Evolutionary conservation across 2,113 vertebrate genomes (phyloP).

Genomic region (Ifrita kowaldi): DNA sequence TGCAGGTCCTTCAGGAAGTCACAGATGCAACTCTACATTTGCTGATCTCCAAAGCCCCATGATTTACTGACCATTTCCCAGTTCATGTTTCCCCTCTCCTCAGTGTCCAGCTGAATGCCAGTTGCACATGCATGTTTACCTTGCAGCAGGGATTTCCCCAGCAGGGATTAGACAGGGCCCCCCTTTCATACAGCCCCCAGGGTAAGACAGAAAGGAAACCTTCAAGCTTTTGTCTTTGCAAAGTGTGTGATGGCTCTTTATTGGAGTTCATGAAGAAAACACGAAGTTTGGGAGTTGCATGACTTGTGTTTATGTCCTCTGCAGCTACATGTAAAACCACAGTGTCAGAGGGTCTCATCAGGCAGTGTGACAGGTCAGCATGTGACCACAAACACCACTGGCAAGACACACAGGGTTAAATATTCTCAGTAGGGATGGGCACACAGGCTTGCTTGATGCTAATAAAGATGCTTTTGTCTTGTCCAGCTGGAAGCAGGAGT

Average conservation of each 20-base stretch:
- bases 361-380: neutral
- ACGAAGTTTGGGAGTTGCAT: neutral
- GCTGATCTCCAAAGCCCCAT: neutral
- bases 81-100: neutral
- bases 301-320: neutral
- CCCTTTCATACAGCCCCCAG: neutral
- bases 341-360: neutral
- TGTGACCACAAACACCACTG: conserved; percentile 14
- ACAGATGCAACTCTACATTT: neutral
- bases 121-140: neutral
- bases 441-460: neutral
- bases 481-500: conserved; percentile 4
- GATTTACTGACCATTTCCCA: neutral
- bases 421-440: neutral
- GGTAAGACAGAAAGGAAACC: neutral
- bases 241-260: neutral
- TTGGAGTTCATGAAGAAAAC: neutral
- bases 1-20: neutral
- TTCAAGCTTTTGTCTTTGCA: neutral
- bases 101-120: neutral
- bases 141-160: neutral
- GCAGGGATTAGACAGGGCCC: neutral
- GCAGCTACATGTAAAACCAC: neutral
- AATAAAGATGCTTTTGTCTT: conserved; percentile 37
- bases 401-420: neutral